These are phyloP conservation scores for Hyppa rectilinea DNA, from an alignment of 2,888 invertebrate genomes.

Conservation along the genomic window DNA sequence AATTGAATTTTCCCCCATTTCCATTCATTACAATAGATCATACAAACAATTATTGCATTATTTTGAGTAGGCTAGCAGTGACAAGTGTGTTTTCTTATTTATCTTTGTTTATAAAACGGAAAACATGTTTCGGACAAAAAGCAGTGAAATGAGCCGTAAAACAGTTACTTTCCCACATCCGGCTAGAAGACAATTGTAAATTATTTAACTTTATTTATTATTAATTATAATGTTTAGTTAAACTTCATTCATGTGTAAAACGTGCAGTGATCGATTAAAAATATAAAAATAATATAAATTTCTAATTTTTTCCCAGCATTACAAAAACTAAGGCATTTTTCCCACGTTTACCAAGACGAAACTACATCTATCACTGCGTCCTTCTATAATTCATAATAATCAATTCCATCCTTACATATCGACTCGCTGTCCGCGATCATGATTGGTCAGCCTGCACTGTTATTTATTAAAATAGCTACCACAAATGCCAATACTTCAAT, in stretches of 20 bases:
- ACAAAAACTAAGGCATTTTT: neutral
- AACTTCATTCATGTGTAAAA: constrained; percentile 11
- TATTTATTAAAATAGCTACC: neutral
- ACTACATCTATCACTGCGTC: neutral
- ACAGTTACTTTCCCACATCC: constrained; percentile 17
- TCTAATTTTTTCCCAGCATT: constrained; percentile 7
- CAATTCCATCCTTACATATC: neutral
- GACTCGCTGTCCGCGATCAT: neutral
- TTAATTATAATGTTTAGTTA: neutral
- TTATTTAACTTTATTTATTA: constrained; percentile 14
- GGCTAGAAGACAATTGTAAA: constrained; percentile 6
- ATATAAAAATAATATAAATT: constrained; percentile 8
- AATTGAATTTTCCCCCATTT: constrained; percentile 4
- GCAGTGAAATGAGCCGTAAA: neutral
- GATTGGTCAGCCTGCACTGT: neutral
- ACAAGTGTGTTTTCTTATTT: constrained; percentile 2
- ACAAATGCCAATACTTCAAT: neutral
- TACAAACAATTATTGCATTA: constrained; percentile 4
- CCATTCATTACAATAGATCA: constrained; percentile 41
- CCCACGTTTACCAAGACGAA: neutral
- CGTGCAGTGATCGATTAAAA: neutral
- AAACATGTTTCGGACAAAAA: constrained; percentile 14
- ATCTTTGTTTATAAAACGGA: neutral
- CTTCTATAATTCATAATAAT: neutral
- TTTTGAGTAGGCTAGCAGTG: neutral